Evolutionary conservation across 2,797 vertebrate species (phyloP), one percentile per base, ranked within the genome.

Genomic region (Takifugu ocellatus): DNA sequence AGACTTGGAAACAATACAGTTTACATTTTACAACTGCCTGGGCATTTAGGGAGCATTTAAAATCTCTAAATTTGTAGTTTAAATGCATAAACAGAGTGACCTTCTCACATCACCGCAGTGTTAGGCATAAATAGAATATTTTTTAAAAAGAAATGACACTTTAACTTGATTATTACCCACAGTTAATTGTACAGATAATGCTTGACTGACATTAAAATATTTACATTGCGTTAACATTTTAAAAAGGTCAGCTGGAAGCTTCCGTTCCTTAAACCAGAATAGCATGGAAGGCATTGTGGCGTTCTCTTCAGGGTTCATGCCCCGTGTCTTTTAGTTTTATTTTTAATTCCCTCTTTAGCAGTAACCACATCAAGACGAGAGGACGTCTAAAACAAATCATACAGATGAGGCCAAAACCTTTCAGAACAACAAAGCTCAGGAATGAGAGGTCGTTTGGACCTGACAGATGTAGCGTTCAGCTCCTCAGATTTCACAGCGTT

Each of bases 381-480:
- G 49, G 39, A 47, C 21, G 49, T 27, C 61, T 44, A 29, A 39
- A 39, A 15, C 16, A 57, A 74, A 63, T 24, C 49, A 63, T 54
- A 54, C 56, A 57, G 57, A 74, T 51, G 50, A 39, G 36, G 36
- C 24, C 52, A 42, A 49, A 24, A 55, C 15, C 70, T 73, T 68
- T 66, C 17, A 63, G 49, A 75, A 62, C 72, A 75, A 70, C 64
- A 71, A 82, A 78, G 61, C 75, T 84, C 79, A 83, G 82, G 78
- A 87, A 80, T 17, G 65, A 77, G 68, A 69, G 61, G 77, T 77
- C 62, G 21, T 7, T 60, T 29, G 44, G 73, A 78, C 71, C 63
- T 26, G 69, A 74, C 59, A 70, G 63, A 80, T 82, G 84, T 88
- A 84, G 81, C 77, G 65, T 84, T 75, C 55, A 63, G 72, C 59